phyloP scores from a whole-genome alignment of 2,113 vertebrate species.

The Polypterus senegalus region DNA sequence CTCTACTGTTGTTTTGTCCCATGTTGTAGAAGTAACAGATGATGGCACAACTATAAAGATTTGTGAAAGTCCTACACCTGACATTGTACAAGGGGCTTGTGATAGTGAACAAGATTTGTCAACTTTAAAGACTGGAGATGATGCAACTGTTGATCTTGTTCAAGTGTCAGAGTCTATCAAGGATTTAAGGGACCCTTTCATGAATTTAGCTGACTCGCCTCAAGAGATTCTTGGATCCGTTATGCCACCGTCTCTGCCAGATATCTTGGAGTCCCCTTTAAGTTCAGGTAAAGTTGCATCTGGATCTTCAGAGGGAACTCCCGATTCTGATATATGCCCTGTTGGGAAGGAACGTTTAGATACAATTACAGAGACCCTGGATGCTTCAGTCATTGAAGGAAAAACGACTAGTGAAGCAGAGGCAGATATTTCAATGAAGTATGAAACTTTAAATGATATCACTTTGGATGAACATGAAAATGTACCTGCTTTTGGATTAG shows the following conservation, averaged over 20 bases:
- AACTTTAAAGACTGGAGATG: conserved; percentile 54
- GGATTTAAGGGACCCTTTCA: conserved; percentile 42
- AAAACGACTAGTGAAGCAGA: conserved; percentile 42
- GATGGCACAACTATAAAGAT: conserved; percentile 44
- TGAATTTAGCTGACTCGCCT: conserved; percentile 51
- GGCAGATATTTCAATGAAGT: conserved; percentile 61
- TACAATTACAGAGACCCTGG: conserved; percentile 41
- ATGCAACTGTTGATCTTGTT: conserved; percentile 58
- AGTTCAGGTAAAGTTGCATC: conserved; percentile 54
- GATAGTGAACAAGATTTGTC: conserved; percentile 60
- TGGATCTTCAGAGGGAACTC: conserved; percentile 49
- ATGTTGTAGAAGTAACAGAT: conserved; percentile 40
- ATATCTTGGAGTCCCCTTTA: conserved; percentile 84
- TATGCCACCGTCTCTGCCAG: conserved; percentile 68
- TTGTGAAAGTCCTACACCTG: conserved; percentile 82
- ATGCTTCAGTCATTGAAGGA: conserved; percentile 52
- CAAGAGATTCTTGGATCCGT: conserved; percentile 54
- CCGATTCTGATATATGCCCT: conserved; percentile 45
- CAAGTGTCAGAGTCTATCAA: conserved; percentile 50
- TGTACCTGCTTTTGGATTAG: conserved; percentile 35
- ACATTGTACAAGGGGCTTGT: conserved; percentile 80
- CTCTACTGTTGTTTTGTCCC: conserved; percentile 33
- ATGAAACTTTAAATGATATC: conserved; percentile 65
- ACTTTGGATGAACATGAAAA: conserved; percentile 34
- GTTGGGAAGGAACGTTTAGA: conserved; percentile 33